Evolutionary conservation across 2,888 invertebrate genomes (phyloP).

Genomic region (Biston stratarius): DNA sequence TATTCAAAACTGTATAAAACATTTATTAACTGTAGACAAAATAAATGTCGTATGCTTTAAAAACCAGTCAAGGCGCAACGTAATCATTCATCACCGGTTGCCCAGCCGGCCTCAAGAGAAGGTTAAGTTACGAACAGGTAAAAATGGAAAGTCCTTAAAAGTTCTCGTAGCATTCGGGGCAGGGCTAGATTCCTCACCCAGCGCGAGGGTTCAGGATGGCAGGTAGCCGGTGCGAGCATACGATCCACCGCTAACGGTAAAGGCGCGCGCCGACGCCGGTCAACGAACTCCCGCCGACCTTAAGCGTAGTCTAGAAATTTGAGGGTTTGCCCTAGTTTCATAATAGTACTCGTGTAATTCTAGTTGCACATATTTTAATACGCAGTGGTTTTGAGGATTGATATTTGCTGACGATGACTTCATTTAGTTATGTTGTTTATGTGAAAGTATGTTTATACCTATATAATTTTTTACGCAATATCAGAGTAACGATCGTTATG

Average conservation of each 20-base stretch:
- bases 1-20: constrained; percentile 4
- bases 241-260: constrained; percentile 73
- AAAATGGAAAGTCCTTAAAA: constrained; percentile 27
- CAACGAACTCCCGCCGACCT: constrained; percentile 77
- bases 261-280: constrained; percentile 72
- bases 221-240: constrained; percentile 56
- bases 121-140: constrained; percentile 25
- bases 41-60: constrained; percentile 23
- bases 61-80: constrained; percentile 24
- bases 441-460: background rate
- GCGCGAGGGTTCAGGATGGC: constrained; percentile 59
- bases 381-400: constrained; percentile 6
- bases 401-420: constrained; percentile 14
- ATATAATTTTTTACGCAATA: too few relatives aligned
- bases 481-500: too few relatives aligned
- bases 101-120: constrained; percentile 31
- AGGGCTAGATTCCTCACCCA: constrained; percentile 36
- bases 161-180: constrained; percentile 16
- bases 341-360: constrained; percentile 21
- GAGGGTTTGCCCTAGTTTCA: constrained; percentile 76
- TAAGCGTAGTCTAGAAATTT: constrained; percentile 76
- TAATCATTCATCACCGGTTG: constrained; percentile 32
- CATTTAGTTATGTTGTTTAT: constrained; percentile 1
- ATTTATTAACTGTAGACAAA: constrained; percentile 3
- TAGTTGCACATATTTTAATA: constrained; percentile 8